These are phyloP conservation scores for Motacilla alba DNA, from an alignment of 2,113 vertebrate genomes.

Conservation along the genomic window DNA sequence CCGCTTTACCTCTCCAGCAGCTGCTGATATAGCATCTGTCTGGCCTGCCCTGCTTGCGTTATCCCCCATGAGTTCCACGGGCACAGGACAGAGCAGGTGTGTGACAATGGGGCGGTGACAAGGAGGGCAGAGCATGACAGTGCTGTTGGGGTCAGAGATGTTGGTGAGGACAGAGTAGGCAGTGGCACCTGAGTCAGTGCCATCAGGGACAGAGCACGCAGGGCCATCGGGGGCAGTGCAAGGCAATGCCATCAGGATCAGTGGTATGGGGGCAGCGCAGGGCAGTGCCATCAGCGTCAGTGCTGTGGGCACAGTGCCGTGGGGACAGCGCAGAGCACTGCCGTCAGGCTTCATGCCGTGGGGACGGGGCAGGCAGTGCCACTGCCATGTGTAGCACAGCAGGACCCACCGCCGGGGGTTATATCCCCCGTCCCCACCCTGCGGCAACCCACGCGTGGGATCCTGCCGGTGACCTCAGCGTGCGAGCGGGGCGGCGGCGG, in stretches of 20 bases:
- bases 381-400: not conserved
- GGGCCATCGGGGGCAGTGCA: not conserved
- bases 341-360: not conserved
- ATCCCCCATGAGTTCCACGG: not conserved
- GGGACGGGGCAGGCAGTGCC: not conserved
- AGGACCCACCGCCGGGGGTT: not conserved
- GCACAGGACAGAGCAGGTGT: not conserved
- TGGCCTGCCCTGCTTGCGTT: not conserved
- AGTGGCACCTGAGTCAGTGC: not conserved
- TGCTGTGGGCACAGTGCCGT: not conserved
- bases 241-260: not conserved
- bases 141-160: not conserved
- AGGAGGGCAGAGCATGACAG: not conserved
- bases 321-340: not conserved
- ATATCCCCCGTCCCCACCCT: not conserved
- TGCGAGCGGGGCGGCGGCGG: not conserved
- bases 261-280: not conserved
- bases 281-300: not conserved
- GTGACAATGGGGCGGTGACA: not conserved
- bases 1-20: not conserved
- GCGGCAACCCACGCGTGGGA: not conserved
- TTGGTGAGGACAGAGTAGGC: not conserved
- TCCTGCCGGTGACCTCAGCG: not conserved
- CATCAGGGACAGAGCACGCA: not conserved
- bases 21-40: not conserved